Base-by-base conservation (phyloP, 23 tunicate genomes). In the Trididemnum nubilum region DNA sequence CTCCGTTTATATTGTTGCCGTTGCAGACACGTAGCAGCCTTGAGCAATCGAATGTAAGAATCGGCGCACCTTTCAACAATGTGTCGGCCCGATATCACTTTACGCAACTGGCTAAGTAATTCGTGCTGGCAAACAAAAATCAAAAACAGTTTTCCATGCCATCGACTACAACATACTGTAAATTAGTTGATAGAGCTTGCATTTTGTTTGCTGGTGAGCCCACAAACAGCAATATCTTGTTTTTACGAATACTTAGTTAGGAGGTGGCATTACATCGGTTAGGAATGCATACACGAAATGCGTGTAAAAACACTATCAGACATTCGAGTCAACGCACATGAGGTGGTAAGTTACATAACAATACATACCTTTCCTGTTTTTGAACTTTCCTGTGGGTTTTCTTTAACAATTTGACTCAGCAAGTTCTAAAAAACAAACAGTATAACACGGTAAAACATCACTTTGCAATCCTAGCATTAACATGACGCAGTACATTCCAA, bases 1-100 rank as follows among this genome's bases (percentile, higher is more conserved):
- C 82, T 31, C 1, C 34, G 54, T 21, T 85, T 65, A 23, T 33
- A 49, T 36, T 50, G 50, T 33, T 58, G 57, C 12, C 88, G 67
- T 5, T 84, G 54, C 2, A 92, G 63, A 57, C 85, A 92, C 34
- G 97, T 87, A 44, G 92, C 92, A 26, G 85, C 97, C 78, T 92
- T 92, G 33, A 92, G 51, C 73, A 92, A 32, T 5, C 97, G 75
- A 34, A 79, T 83, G 44, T 87, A 75, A 5, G 97, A 78, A 2
- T 44, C 84, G 36, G 83, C 84, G 54, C 88, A 81, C 35, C 67
- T 72, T 58, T 92, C 97, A 23, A 88, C 87, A 28, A 81, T 72
- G 29, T 85, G 89, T 18, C 97, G 84, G 0, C 87, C 83, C 51
- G 71, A 19, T 25, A 92, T 69, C 36, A 60, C 64, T 50, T 87